These are phyloP conservation scores for Cladorhizidae sp. DNA, from an alignment of 37 sponge, comb jelly and placozoan species.

Conservation along the genomic window DNA sequence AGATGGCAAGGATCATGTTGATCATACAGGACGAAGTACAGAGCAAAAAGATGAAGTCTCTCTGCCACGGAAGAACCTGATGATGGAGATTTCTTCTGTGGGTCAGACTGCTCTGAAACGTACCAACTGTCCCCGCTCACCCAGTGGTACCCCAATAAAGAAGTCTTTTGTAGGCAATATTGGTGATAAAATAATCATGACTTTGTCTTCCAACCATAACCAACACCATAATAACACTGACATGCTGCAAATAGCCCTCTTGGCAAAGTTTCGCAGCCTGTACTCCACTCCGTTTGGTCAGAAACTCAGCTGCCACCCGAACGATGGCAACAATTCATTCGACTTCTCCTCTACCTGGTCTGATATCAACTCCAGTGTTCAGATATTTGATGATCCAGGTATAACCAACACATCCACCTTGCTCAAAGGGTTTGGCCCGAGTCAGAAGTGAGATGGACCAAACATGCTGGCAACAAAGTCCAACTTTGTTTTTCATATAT, in stretches of 20 bases:
- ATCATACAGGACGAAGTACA: too few species aligned
- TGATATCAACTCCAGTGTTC: conserved; percentile 28
- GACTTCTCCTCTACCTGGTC: conserved; percentile 51
- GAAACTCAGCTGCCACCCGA: background rate
- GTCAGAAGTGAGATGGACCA: too few species aligned
- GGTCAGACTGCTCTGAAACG: conserved; percentile 17
- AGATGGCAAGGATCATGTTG: too few species aligned
- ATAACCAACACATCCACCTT: conserved; percentile 3
- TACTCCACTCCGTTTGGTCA: conserved; percentile 48
- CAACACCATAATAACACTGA: conserved; percentile 20
- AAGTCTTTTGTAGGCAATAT: background rate
- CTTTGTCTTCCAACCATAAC: background rate
- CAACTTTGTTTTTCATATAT: too few species aligned
- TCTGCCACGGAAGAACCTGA: background rate
- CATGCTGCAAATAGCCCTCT: conserved; percentile 47
- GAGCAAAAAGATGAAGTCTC: background rate
- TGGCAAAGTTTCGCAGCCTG: conserved; percentile 40
- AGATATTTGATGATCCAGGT: conserved; percentile 25
- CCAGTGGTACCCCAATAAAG: conserved; percentile 19
- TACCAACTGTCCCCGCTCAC: conserved; percentile 21
- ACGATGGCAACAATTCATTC: conserved; percentile 13
- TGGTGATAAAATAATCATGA: background rate
- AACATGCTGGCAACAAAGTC: too few species aligned
- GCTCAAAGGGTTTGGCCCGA: too few species aligned
- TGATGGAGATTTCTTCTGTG: conserved; percentile 33